These are phyloP conservation scores for Pycnomerus fuliginosus DNA, from an alignment of 2,888 invertebrate genomes.

Conservation along the genomic window DNA sequence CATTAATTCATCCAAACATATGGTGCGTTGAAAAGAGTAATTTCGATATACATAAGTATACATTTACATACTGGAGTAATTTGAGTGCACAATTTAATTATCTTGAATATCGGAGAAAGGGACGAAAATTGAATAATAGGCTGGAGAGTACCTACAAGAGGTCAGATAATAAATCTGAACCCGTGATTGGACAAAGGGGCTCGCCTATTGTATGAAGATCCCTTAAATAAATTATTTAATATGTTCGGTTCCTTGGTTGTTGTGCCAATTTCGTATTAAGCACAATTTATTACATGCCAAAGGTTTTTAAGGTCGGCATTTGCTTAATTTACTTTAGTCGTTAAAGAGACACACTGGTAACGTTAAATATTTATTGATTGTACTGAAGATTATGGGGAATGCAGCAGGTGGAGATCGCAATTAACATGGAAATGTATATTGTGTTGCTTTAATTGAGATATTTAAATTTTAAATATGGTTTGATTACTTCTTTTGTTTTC, in stretches of 20 bases:
- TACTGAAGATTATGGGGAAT: constrained; percentile 37
- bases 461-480: constrained; percentile 52
- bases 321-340: constrained; percentile 28
- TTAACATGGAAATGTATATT: constrained; percentile 51
- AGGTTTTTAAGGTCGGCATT: no score
- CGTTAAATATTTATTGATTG: constrained; percentile 37
- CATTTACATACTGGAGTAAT: constrained; percentile 45
- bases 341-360: constrained; percentile 10
- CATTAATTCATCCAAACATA: no score
- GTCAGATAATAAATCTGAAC: constrained; percentile 41
- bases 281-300: no score
- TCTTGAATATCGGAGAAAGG: constrained; percentile 45
- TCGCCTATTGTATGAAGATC: constrained; percentile 29
- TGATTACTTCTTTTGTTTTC: constrained; percentile 52
- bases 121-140: constrained; percentile 46
- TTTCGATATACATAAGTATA: no score
- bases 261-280: constrained; percentile 32
- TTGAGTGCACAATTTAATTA: constrained; percentile 44
- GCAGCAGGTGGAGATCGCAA: constrained; percentile 47
- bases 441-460: constrained; percentile 51
- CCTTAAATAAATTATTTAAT: constrained; percentile 16
- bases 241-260: not conserved
- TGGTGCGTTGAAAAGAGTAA: no score
- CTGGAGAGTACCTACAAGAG: constrained; percentile 24
- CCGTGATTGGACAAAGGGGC: constrained; percentile 38